These are phyloP conservation scores for Diarsia brunnea DNA, from an alignment of 2,888 invertebrate species.

Conservation along the genomic window DNA sequence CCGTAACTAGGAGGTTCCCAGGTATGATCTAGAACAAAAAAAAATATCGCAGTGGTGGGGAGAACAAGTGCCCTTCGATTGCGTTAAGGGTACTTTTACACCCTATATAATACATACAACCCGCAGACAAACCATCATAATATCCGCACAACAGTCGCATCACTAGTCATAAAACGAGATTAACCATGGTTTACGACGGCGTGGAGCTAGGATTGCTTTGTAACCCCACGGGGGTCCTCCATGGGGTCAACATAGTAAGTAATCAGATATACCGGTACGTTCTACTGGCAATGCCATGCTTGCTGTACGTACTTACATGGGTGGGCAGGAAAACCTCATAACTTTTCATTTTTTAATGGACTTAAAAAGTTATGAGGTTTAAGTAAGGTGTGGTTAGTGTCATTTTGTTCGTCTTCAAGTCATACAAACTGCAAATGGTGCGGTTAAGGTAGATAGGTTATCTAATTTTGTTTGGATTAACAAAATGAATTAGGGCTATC, in stretches of 20 bases:
- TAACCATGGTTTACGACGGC: conserved; percentile 56
- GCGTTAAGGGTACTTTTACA: too few relatives aligned
- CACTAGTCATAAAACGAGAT: conserved; percentile 58
- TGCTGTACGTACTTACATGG: neutral
- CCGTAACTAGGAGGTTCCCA: too few relatives aligned
- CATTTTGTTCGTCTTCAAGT: neutral
- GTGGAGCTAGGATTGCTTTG: conserved; percentile 33
- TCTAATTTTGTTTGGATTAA: too few relatives aligned
- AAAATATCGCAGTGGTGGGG: too few relatives aligned
- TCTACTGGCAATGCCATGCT: neutral
- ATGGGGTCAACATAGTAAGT: conserved; percentile 6
- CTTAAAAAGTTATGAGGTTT: neutral
- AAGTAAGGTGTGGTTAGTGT: too few relatives aligned
- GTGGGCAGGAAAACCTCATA: neutral
- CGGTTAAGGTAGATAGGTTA: too few relatives aligned
- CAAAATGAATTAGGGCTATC: too few relatives aligned
- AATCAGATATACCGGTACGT: conserved; percentile 3
- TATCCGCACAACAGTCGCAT: conserved; percentile 19
- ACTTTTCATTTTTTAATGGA: too few relatives aligned
- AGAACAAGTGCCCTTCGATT: too few relatives aligned
- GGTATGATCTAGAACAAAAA: too few relatives aligned
- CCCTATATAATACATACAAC: too few relatives aligned
- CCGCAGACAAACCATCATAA: neutral
- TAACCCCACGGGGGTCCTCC: conserved; percentile 35
- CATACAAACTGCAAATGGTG: too few relatives aligned